These are phyloP conservation scores for Callyntrura sp. DNA, from an alignment of 2,888 invertebrate species.

Conservation along the genomic window DNA sequence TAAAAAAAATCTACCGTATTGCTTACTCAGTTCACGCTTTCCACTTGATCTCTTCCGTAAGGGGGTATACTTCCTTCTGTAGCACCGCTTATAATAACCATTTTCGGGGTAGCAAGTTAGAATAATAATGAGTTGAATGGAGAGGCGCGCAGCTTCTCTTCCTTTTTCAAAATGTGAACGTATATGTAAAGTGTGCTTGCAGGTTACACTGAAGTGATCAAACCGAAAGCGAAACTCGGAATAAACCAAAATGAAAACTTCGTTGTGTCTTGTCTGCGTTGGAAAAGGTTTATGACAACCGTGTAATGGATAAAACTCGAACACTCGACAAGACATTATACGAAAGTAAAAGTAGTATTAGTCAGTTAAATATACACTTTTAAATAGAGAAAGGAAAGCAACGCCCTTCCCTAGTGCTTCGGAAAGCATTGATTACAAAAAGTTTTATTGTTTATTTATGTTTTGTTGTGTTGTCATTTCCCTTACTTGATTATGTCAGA, in stretches of 20 bases:
- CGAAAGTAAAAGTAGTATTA: not conserved
- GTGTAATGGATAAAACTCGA: not conserved
- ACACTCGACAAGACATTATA: not conserved
- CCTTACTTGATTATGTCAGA: slow-evolving; percentile 41
- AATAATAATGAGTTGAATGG: slow-evolving; percentile 63
- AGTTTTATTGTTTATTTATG: not conserved
- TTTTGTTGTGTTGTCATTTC: not conserved
- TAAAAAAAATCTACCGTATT: slow-evolving; percentile 3
- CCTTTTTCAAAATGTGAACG: not conserved
- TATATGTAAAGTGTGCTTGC: no score
- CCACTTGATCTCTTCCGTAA: slow-evolving; percentile 47
- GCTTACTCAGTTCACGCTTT: slow-evolving; percentile 38
- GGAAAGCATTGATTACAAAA: slow-evolving; percentile 6
- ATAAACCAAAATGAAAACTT: not conserved
- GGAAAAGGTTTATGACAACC: not conserved
- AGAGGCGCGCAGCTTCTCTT: not conserved
- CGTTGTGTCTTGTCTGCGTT: not conserved
- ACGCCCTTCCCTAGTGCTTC: not conserved
- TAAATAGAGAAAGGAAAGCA: not conserved
- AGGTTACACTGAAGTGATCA: no score
- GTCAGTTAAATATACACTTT: not conserved
- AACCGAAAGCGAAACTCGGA: not conserved
- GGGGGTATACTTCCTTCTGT: slow-evolving; percentile 12
- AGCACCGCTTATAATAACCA: slow-evolving; percentile 43
- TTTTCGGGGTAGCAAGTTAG: slow-evolving; percentile 40